A percentile compares a stretch with the other conserved stretches of the same genome.
phyloP scores from a whole-genome alignment of 2,797 vertebrate species.

The Cephalopachus bancanus region DNA sequence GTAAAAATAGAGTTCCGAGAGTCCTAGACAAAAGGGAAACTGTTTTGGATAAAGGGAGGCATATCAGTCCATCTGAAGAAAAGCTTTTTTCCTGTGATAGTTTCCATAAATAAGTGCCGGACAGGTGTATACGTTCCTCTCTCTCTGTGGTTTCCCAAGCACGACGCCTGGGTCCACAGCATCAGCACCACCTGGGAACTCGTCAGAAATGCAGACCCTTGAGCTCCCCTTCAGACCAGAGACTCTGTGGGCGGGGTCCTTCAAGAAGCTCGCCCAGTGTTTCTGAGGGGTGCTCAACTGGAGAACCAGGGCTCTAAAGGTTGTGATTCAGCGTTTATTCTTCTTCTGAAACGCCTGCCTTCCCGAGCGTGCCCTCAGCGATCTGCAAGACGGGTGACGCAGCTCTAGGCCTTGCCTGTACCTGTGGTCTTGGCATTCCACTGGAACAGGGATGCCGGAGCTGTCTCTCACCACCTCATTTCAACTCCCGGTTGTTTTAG shows the following conservation, averaged over 20 bases:
- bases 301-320: neutral
- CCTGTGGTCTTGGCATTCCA: neutral
- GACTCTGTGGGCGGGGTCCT: neutral
- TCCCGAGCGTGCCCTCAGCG: neutral
- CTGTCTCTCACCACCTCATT: neutral
- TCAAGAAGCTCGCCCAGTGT: neutral
- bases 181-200: no score
- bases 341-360: neutral
- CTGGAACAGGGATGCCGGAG: neutral
- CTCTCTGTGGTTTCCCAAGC: neutral
- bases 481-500: neutral
- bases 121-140: neutral
- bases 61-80: neutral
- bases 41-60: neutral
- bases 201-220: neutral
- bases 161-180: neutral
- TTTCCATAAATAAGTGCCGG: neutral
- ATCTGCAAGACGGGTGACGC: neutral
- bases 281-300: neutral
- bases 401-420: neutral
- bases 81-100: neutral
- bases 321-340: neutral
- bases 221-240: neutral
- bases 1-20: neutral
- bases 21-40: neutral